Percentiles rank a stretch among this genome's conserved stretches.
Conservation (phyloP, 2,113 vertebrate species). For the Typhlomys cinereus region DNA sequence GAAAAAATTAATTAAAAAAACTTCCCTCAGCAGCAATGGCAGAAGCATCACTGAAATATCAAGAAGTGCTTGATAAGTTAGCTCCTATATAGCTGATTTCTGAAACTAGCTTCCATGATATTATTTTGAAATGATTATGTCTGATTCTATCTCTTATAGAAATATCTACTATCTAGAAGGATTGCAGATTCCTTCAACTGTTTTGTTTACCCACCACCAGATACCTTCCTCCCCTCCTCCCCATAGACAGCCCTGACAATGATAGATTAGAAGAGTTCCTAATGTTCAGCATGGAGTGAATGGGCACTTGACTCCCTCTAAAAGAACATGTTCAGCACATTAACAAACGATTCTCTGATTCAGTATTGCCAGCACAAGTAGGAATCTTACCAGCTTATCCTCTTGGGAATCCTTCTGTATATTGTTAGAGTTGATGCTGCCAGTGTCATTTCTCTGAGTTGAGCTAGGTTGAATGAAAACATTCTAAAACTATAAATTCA, state of each 20-base stretch:
- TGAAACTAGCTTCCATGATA: not conserved
- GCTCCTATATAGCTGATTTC: no score
- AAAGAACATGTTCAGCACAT: not conserved
- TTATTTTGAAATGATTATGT: not conserved
- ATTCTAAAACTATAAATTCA: not conserved
- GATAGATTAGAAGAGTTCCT: fast-evolving
- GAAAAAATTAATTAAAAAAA: no score
- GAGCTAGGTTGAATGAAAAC: not conserved
- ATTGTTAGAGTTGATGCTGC: not conserved
- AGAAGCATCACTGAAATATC: not conserved
- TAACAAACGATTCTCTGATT: not conserved
- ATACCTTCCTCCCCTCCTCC: fast-evolving
- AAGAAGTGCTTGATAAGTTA: not conserved
- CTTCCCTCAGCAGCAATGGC: not conserved
- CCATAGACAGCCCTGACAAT: fast-evolving
- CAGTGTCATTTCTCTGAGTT: not conserved
- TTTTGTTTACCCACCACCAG: not conserved
- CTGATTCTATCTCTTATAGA: not conserved
- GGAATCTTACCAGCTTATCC: not conserved
- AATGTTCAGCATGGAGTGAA: no score
- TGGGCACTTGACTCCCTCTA: not conserved
- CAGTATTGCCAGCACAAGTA: not conserved
- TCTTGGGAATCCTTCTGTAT: not conserved
- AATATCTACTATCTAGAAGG: not conserved
- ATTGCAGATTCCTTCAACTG: fast-evolving